Conservation (phyloP, 1,140 invertebrate species). For the Cyphomyrmex costatus region DNA sequence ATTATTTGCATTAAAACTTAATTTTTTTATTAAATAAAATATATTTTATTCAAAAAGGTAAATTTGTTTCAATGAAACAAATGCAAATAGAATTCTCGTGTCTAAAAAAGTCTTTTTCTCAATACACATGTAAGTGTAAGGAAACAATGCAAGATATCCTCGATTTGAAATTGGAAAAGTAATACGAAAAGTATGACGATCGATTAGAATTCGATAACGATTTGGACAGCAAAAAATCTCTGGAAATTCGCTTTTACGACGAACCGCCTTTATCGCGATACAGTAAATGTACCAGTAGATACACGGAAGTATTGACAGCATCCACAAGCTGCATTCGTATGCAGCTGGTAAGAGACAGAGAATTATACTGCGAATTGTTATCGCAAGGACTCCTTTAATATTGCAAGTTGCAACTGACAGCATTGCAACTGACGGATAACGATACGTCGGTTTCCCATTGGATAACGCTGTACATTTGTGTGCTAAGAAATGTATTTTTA, state of each 20-base stretch:
- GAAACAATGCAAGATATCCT: not conserved
- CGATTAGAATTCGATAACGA: not conserved
- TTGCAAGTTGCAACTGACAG: constrained; percentile 8
- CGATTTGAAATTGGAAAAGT: not conserved
- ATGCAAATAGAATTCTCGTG: too few relatives aligned
- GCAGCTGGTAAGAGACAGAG: not conserved
- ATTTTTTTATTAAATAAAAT: too few relatives aligned
- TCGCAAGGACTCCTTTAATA: not conserved
- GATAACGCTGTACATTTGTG: not conserved
- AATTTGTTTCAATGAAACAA: too few relatives aligned
- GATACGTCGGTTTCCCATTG: constrained; percentile 6
- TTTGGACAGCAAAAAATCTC: not conserved
- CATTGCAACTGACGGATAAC: too few relatives aligned
- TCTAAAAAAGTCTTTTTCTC: too few relatives aligned
- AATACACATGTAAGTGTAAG: too few relatives aligned
- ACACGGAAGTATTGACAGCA: not conserved
- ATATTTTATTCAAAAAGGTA: too few relatives aligned
- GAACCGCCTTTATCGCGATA: not conserved
- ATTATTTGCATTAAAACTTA: too few relatives aligned
- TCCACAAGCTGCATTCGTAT: not conserved
- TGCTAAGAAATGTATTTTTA: constrained; percentile 30
- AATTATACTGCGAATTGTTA: constrained; percentile 29
- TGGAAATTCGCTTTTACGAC: not conserved
- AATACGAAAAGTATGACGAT: not conserved
- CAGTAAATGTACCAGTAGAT: not conserved